These are phyloP conservation scores for Coenonympha glycerion DNA, from an alignment of 2,888 invertebrate genomes.

Conservation along the genomic window DNA sequence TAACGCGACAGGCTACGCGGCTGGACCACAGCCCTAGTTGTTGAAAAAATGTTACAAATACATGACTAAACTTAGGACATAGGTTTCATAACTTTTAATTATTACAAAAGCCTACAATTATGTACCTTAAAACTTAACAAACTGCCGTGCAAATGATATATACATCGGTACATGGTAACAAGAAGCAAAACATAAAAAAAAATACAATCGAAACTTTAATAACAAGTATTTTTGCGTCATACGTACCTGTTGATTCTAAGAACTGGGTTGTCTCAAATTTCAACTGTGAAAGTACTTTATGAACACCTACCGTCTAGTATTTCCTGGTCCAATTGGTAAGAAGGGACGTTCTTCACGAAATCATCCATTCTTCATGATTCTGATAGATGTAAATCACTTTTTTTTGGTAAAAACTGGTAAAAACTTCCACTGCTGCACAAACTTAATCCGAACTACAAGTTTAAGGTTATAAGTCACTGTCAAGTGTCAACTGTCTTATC, in stretches of 20 bases:
- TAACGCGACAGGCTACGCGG: too few species aligned
- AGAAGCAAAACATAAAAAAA: slow-evolving; percentile 14
- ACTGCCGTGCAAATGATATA: not conserved
- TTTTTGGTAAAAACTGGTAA: slow-evolving; percentile 12
- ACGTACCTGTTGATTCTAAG: slow-evolving; percentile 42
- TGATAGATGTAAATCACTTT: slow-evolving; percentile 40
- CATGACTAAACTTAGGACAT: not conserved
- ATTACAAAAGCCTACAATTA: not conserved
- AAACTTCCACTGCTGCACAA: slow-evolving; percentile 14
- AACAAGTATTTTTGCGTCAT: slow-evolving; percentile 44
- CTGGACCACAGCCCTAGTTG: too few species aligned
- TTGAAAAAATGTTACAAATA: too few species aligned
- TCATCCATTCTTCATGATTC: slow-evolving; percentile 76
- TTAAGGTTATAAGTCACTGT: slow-evolving; percentile 10
- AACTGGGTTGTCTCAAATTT: slow-evolving; percentile 33
- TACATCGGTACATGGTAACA: not conserved
- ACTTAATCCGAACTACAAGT: slow-evolving; percentile 12
- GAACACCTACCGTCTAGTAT: slow-evolving; percentile 61
- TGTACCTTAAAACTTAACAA: not conserved
- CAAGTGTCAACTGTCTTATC: not conserved
- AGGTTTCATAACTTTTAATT: not conserved
- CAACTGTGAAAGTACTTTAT: slow-evolving; percentile 28
- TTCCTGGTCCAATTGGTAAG: slow-evolving; percentile 69
- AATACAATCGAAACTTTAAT: slow-evolving; percentile 29
- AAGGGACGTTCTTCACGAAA: slow-evolving; percentile 63